Evolutionary conservation across 2,113 vertebrate genomes (phyloP), one percentile per base, ranked within the genome.

Genomic region (Coryphaenoides rupestris): DNA sequence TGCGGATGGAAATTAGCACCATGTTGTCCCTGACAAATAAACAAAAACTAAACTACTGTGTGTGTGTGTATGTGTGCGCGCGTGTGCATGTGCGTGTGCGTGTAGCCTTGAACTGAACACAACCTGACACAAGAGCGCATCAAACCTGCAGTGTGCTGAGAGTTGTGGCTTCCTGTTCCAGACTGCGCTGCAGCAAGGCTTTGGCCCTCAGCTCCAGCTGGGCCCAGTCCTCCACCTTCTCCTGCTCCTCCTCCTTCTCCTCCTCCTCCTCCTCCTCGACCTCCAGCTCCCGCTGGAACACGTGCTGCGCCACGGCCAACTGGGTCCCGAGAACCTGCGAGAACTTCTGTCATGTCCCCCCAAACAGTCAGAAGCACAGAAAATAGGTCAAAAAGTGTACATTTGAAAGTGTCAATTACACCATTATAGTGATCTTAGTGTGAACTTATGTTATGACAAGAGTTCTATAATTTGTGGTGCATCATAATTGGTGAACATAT

Each of bases 331-430:
- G 88, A 63, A 90, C 89, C 70, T 55, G 79, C 82, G 92, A 94
- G 73, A 93, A 94, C 40, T 82, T 88, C 95, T 98, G 75, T 45
- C n/a, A n/a, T n/a, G n/a, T n/a, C n/a, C n/a, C n/a, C n/a, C n/a
- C n/a, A n/a, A n/a, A n/a, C n/a, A n/a, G 13, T 12, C 33, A 6
- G n/a, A 40, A 40, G 33, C 9, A 40, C 33, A 40, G 33, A 10
- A 40, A 40, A 40, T 10, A 40, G 9, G 33, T 40, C 13, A 26
- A 26, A 40, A 40, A 40, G 33, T 12, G 33, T 40, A 3, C 10
- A 10, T 33, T 33, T 33, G 9, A 40, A 12, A 12, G 7, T 40
- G 5, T 40, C 9, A 9, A 40, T 7, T 7, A 40, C 33, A 40
- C 9, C n/a, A n/a, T n/a, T n/a, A n/a, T n/a, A n/a, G n/a, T n/a